phyloP scores from a whole-genome alignment of 2,797 vertebrate species.

The Acrossocheilus fasciatus region DNA sequence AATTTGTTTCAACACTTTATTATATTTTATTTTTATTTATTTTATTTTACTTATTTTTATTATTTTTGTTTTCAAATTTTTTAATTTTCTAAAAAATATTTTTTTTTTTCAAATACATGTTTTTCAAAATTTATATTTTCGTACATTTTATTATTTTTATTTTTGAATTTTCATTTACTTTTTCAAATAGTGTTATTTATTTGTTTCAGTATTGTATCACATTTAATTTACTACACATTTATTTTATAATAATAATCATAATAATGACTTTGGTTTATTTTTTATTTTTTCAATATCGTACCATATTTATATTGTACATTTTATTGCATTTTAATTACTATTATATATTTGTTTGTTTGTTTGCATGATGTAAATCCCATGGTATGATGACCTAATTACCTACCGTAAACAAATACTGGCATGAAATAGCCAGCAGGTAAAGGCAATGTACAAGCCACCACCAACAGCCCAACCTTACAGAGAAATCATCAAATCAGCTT shows the following conservation, averaged over 20 bases:
- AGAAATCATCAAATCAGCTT: conserved; percentile 14
- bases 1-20: neutral
- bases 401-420: conserved; percentile 91
- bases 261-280: no score
- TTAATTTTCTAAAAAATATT: neutral
- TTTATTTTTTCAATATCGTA: neutral
- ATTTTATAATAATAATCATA: neutral
- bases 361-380: neutral
- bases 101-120: neutral
- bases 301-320: neutral
- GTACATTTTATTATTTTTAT: neutral
- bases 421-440: conserved; percentile 92
- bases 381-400: conserved; percentile 61
- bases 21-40: neutral
- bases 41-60: neutral
- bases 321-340: neutral
- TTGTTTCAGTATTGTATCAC: neutral
- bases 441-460: conserved; percentile 91
- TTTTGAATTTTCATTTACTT: neutral
- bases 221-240: neutral
- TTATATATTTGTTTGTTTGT: neutral
- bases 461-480: conserved; percentile 89
- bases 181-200: neutral
- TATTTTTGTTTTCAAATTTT: neutral
- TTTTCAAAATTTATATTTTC: neutral